These are phyloP conservation scores for Eremophila alpestris DNA, from an alignment of 2,797 vertebrate genomes.

Conservation along the genomic window DNA sequence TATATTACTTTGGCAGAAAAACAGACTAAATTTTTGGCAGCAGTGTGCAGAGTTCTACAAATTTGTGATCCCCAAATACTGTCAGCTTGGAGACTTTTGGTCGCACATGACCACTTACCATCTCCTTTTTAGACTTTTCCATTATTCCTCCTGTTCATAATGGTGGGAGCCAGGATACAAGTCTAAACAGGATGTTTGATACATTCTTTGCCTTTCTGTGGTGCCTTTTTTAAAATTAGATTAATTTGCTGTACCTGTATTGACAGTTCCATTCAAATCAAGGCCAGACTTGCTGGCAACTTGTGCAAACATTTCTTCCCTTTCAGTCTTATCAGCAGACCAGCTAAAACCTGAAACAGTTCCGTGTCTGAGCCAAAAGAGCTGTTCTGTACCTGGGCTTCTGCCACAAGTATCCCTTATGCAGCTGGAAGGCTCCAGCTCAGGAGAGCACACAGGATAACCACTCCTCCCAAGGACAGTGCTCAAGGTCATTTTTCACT, in stretches of 20 bases:
- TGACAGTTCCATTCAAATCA: neutral
- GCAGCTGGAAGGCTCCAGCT: neutral
- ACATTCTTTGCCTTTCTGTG: neutral
- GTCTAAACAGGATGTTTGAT: neutral
- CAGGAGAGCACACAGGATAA: neutral
- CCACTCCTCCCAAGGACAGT: accelerated
- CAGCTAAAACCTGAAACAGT: neutral
- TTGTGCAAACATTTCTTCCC: neutral
- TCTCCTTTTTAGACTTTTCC: neutral
- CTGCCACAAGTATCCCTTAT: neutral
- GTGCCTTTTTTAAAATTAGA: neutral
- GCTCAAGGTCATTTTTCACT: neutral
- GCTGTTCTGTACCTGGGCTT: neutral
- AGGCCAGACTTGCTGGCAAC: neutral
- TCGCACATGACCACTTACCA: neutral
- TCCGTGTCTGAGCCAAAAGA: neutral
- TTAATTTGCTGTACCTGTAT: neutral
- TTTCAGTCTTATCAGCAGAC: neutral
- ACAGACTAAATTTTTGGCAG: neutral
- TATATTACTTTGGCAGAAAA: neutral
- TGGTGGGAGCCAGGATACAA: neutral
- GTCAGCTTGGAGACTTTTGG: neutral
- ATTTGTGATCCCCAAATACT: neutral
- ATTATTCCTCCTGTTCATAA: neutral
- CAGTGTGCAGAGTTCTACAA: neutral